These are phyloP conservation scores for Drosophila longiperda DNA, from an alignment of 2,888 invertebrate species.

Conservation along the genomic window DNA sequence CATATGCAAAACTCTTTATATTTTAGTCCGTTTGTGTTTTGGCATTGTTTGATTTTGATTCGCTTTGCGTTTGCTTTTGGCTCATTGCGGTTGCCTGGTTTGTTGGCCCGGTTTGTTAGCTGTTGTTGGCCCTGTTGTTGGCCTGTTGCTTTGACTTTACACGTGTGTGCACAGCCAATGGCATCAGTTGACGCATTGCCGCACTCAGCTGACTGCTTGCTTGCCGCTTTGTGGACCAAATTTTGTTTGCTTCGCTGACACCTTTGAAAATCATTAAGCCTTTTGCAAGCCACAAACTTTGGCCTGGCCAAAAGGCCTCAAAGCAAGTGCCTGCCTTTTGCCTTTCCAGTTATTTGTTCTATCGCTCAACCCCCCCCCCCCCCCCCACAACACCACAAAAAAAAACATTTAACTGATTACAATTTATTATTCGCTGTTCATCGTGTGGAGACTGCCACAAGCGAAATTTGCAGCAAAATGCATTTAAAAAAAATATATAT, in stretches of 20 bases:
- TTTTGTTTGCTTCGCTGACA: constrained; percentile 74
- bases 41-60: constrained; percentile 45
- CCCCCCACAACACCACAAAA: too few relatives aligned
- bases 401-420: constrained; percentile 8
- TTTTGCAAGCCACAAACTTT: constrained; percentile 37
- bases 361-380: neutral
- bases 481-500: neutral
- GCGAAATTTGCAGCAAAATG: neutral
- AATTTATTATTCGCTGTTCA: constrained; percentile 14
- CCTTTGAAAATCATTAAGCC: constrained; percentile 57
- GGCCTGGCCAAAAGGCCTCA: constrained; percentile 49
- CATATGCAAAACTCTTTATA: constrained; percentile 33
- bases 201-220: constrained; percentile 13
- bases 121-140: constrained; percentile 35
- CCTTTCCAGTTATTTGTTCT: constrained; percentile 6
- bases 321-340: constrained; percentile 64
- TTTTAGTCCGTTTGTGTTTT: constrained; percentile 29
- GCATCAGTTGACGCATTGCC: constrained; percentile 35
- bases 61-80: constrained; percentile 31
- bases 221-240: constrained; percentile 39
- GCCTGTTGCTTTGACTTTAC: constrained; percentile 74
- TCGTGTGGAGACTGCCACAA: neutral
- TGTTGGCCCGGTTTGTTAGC: constrained; percentile 28
- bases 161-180: constrained; percentile 66
- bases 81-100: constrained; percentile 44